Evolutionary conservation across 2,888 invertebrate genomes (phyloP), one percentile per base, ranked within the genome.

Genomic region (Diarsia rubi): DNA sequence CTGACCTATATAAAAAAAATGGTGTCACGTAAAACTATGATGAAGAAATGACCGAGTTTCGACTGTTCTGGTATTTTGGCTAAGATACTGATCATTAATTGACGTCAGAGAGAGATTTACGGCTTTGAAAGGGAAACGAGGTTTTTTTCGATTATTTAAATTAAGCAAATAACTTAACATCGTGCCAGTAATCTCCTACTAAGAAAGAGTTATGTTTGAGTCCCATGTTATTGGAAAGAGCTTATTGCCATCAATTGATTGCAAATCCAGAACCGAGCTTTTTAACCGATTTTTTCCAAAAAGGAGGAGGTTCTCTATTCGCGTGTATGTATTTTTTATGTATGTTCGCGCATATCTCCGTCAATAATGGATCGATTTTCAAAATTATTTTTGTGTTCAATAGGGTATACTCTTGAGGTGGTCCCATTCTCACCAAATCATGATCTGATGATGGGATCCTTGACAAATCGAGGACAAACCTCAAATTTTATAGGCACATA

Each of bases 51-150:
- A 31, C 65, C 62, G 12, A n/a, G 62, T 76, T 57, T 81, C 31
- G 44, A 62, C 45, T 24, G 24, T 85, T 67, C 69, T 31, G 44
- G 74, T 62, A 75, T 75, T 81, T 75, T 54, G 54, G 54, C 52
- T 52, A 62, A 78, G 60, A 60, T 81, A 66, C 52, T 54, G 49
- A 81, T 81, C 75, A 78, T 78, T 78, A 75, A 77, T 82, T 49
- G 78, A 79, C 16, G 60, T 57, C 82, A 66, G 16, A 24, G 31
- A 45, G 27, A 75, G 81, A 81, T 64, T 52, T 45, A 77, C 52
- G 27, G 59, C 12, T 64, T 64, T 59, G 37, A 49, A 81, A 42
- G 21, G 21, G 44, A 64, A 64, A 42, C 16, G 19, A 12, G n/a
- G 31, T 31, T n/a, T 52, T 14, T 0, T 2, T 14, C n/a, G 8